Percentiles rank a stretch among this genome's conserved stretches.
These are phyloP conservation scores for Microctenopoma lineatum DNA, from an alignment of 2,797 vertebrate species.

Conservation along the genomic window DNA sequence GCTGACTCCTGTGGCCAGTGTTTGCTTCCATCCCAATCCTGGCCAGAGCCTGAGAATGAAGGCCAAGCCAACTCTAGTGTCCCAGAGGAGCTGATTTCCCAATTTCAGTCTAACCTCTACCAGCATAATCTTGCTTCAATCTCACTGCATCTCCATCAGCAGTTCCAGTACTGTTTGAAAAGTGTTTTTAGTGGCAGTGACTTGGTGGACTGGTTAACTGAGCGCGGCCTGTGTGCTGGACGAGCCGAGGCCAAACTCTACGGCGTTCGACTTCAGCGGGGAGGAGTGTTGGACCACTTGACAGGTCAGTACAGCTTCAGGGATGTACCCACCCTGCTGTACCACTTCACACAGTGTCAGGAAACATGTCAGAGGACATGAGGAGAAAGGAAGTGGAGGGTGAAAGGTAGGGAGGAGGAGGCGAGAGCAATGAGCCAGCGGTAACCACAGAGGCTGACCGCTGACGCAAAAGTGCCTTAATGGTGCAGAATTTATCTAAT, in stretches of 20 bases:
- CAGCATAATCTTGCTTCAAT: conserved; percentile 7
- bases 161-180: background rate
- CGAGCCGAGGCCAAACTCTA: conserved; percentile 85
- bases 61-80: background rate
- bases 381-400: background rate
- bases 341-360: conserved; percentile 74
- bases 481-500: conserved; percentile 7
- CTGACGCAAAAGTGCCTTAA: conserved; percentile 41
- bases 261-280: conserved; percentile 83
- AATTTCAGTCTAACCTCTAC: conserved; percentile 3
- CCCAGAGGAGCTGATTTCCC: conserved; percentile 18
- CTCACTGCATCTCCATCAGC: background rate
- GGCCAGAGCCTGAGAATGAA: conserved; percentile 2
- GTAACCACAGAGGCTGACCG: background rate
- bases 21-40: background rate
- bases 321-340: conserved; percentile 81
- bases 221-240: conserved; percentile 85
- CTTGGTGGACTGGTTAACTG: conserved; percentile 89
- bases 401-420: too few species aligned
- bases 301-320: conserved; percentile 83
- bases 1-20: background rate
- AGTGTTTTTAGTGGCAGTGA: conserved; percentile 84
- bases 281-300: conserved; percentile 83
- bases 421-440: background rate
- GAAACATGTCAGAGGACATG: background rate